A percentile compares a stretch with the other conserved stretches of the same genome.
phyloP scores from a whole-genome alignment of 1,140 invertebrate genomes.

The Drosophila ficusphila region DNA sequence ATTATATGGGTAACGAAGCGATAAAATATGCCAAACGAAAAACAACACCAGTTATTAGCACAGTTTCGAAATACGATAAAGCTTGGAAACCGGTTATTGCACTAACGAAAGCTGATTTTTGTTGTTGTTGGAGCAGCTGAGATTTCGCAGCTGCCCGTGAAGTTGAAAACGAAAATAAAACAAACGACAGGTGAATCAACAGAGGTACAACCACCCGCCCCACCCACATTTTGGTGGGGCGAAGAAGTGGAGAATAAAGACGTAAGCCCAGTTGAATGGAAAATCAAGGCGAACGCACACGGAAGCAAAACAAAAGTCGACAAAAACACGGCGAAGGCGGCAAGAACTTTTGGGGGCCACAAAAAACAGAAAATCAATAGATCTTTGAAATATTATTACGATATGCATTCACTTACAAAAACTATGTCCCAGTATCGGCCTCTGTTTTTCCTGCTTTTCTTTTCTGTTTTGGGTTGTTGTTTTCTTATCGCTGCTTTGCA shows the following conservation, averaged over 20 bases:
- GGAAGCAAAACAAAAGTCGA: slow-evolving; percentile 30
- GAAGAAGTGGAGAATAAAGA: slow-evolving; percentile 15
- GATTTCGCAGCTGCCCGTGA: slow-evolving; percentile 43
- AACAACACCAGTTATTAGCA: slow-evolving; percentile 45
- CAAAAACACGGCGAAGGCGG: slow-evolving; percentile 31
- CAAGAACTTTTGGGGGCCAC: slow-evolving; percentile 16
- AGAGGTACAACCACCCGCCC: background rate
- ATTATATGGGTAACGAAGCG: slow-evolving; percentile 11
- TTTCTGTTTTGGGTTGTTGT: slow-evolving; percentile 29
- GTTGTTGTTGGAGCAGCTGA: slow-evolving; percentile 43
- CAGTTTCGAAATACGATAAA: slow-evolving; percentile 38
- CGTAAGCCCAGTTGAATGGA: slow-evolving; percentile 11
- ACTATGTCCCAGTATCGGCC: slow-evolving; percentile 24
- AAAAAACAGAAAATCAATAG: slow-evolving; percentile 45
- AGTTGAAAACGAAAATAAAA: slow-evolving; percentile 16
- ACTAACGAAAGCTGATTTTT: slow-evolving; percentile 37
- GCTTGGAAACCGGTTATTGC: slow-evolving; percentile 45
- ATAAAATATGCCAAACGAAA: slow-evolving; percentile 18
- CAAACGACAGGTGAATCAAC: slow-evolving; percentile 37
- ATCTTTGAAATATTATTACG: slow-evolving; percentile 17
- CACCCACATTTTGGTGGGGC: background rate
- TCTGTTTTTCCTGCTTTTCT: slow-evolving; percentile 23
- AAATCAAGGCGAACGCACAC: slow-evolving; percentile 18
- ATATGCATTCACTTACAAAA: slow-evolving; percentile 57
- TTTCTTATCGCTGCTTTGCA: slow-evolving; percentile 57